A percentile compares a stretch with the other conserved stretches of the same genome.
These are phyloP conservation scores for Hyaena hyaena DNA, from an alignment of 2,113 vertebrate genomes.

Conservation along the genomic window DNA sequence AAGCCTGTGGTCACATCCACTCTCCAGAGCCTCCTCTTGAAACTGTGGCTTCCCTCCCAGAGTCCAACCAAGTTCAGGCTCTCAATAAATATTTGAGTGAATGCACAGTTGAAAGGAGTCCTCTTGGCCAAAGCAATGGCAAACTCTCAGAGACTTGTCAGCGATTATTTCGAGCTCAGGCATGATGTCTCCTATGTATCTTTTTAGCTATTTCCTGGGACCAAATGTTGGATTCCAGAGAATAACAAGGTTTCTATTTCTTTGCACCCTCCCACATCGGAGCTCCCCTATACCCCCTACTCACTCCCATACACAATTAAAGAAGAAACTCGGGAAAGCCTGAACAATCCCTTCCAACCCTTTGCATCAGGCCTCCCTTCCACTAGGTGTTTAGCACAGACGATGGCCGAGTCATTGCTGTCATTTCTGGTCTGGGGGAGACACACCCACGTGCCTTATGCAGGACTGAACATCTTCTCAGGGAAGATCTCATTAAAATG, in stretches of 20 bases:
- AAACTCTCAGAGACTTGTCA: neutral
- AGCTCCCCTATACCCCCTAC: neutral
- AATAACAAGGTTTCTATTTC: neutral
- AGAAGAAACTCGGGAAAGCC: neutral
- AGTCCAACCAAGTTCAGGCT: neutral
- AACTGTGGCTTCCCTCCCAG: neutral
- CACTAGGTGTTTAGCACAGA: conserved; percentile 46
- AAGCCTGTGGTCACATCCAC: no score
- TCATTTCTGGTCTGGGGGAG: conserved; percentile 71
- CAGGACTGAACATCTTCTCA: conserved; percentile 67
- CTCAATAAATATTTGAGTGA: neutral
- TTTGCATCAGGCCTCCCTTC: neutral
- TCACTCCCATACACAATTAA: neutral
- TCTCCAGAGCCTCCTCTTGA: neutral
- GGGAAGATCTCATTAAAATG: conserved; percentile 82
- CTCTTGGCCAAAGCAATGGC: neutral
- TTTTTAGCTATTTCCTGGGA: neutral
- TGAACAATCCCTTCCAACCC: neutral
- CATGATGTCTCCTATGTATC: neutral
- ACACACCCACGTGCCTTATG: conserved; percentile 57
- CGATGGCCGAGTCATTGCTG: conserved; percentile 24
- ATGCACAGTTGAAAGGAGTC: neutral
- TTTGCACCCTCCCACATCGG: neutral
- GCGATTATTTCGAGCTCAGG: neutral
- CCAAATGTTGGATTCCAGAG: neutral